Evolutionary conservation across 2,888 invertebrate genomes (phyloP).

Genomic region (Saturnia pavonia): DNA sequence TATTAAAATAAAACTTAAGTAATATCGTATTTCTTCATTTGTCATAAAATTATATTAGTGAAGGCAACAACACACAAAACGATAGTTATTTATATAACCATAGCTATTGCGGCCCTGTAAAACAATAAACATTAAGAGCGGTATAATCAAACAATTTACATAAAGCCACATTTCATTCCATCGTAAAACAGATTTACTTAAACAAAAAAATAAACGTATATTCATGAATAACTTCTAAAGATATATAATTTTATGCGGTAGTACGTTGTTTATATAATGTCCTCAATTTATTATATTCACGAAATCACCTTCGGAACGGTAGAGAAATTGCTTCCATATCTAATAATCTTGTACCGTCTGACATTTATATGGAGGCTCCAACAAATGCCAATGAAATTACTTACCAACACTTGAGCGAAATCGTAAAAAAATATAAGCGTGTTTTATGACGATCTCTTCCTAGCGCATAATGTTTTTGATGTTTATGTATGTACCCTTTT

Average conservation of each 20-base stretch:
- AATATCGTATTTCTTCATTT: background rate
- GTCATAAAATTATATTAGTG: background rate
- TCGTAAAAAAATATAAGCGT: slow-evolving; percentile 14
- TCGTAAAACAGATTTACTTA: background rate
- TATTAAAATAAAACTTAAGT: background rate
- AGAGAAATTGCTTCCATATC: slow-evolving; percentile 24
- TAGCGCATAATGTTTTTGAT: background rate
- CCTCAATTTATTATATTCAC: slow-evolving; percentile 13
- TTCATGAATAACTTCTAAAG: background rate
- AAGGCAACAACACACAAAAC: background rate
- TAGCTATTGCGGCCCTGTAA: background rate
- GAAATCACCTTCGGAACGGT: slow-evolving; percentile 12
- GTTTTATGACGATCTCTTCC: slow-evolving; percentile 9
- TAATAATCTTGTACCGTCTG: slow-evolving; percentile 22
- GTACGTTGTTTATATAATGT: slow-evolving; percentile 1
- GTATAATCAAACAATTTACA: background rate
- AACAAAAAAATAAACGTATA: background rate
- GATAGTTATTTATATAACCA: background rate
- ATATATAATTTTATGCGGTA: background rate
- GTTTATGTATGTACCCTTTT: background rate
- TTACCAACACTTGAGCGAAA: slow-evolving; percentile 18
- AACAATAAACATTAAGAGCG: background rate
- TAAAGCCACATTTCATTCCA: background rate
- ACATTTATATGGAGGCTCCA: slow-evolving; percentile 25
- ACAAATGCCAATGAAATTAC: slow-evolving; percentile 25